Conservation (phyloP, 2,888 invertebrate genomes). For the Zelleria hepariella region DNA sequence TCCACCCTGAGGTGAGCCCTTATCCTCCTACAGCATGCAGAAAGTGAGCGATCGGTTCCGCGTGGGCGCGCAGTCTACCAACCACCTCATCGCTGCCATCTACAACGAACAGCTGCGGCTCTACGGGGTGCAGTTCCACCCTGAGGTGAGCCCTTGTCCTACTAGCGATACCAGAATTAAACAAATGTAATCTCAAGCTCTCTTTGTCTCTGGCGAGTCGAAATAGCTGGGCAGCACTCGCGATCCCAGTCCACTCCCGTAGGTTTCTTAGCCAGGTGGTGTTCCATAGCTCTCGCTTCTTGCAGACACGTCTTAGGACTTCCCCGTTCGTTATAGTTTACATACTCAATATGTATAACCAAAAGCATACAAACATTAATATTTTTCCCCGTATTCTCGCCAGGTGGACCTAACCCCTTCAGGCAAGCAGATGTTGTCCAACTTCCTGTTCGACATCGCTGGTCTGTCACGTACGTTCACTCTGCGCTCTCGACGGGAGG, state of each 20-base stretch:
- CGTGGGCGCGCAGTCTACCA: slow-evolving; percentile 85
- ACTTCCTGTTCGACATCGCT: slow-evolving; percentile 94
- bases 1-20: slow-evolving; percentile 96
- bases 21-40: slow-evolving; percentile 94
- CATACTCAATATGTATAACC: no score
- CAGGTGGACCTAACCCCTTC: slow-evolving; percentile 93
- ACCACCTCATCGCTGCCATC: slow-evolving; percentile 88
- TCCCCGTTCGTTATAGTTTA: no score
- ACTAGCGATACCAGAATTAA: no score
- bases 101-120: slow-evolving; percentile 90
- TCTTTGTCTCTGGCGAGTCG: no score
- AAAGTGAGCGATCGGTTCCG: slow-evolving; percentile 91
- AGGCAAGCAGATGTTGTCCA: slow-evolving; percentile 92
- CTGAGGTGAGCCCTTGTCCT: slow-evolving; percentile 91
- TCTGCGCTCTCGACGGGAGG: slow-evolving; percentile 86
- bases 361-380: neutral
- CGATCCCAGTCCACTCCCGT: no score
- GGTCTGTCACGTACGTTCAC: slow-evolving; percentile 91
- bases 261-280: no score
- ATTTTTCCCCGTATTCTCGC: neutral
- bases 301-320: no score
- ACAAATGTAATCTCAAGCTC: no score
- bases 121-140: slow-evolving; percentile 99
- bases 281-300: no score
- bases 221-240: no score